A percentile compares a stretch with the other conserved stretches of the same genome.
Evolutionary conservation across 2,888 invertebrate genomes (phyloP).

Genomic region (Hydriomena furcata): DNA sequence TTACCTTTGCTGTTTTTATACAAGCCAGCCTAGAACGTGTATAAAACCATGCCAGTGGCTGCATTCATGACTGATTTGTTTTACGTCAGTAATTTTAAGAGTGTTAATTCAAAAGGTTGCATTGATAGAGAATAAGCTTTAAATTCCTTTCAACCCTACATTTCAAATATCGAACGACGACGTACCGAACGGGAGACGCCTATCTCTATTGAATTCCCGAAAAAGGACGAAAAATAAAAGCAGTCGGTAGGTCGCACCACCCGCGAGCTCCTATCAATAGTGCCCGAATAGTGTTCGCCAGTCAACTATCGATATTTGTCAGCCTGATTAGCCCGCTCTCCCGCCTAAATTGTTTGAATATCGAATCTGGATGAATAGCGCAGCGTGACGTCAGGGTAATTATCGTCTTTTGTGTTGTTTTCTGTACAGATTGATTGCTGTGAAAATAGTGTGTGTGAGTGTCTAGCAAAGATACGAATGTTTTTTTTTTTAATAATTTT

Average conservation of each 20-base stretch:
- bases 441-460: too few relatives aligned
- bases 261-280: conserved; percentile 61
- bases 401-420: conserved; percentile 51
- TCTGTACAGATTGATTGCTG: conserved; percentile 18
- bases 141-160: conserved; percentile 56
- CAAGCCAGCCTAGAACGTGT: too few relatives aligned
- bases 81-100: too few relatives aligned
- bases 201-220: conserved; percentile 80
- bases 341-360: conserved; percentile 55
- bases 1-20: too few relatives aligned
- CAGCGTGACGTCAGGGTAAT: conserved; percentile 68
- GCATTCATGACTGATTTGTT: too few relatives aligned
- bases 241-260: conserved; percentile 42
- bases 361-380: conserved; percentile 61
- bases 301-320: conserved; percentile 79
- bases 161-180: conserved; percentile 69
- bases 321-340: conserved; percentile 77
- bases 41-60: too few relatives aligned
- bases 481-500: too few relatives aligned
- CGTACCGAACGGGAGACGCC: conserved; percentile 71
- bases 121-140: neutral
- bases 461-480: too few relatives aligned
- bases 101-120: too few relatives aligned
- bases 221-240: conserved; percentile 75
- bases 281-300: conserved; percentile 56